These are phyloP conservation scores for Eudorcas thomsonii DNA, from an alignment of 2,113 vertebrate genomes.

Conservation along the genomic window DNA sequence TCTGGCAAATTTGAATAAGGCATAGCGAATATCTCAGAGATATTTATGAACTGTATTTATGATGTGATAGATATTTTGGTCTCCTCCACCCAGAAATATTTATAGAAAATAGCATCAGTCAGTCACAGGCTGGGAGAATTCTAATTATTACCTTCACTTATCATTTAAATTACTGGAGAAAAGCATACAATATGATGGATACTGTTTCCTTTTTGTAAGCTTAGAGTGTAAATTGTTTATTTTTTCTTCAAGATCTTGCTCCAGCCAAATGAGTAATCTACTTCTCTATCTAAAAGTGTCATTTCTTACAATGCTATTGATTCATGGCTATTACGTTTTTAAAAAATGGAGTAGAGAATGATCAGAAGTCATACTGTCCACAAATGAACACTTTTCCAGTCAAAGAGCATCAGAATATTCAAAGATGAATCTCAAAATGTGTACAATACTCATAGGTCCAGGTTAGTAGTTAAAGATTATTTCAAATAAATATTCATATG, in stretches of 20 bases:
- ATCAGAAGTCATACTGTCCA: background rate
- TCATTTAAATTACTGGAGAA: slow-evolving; percentile 21
- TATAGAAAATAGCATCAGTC: slow-evolving; percentile 1
- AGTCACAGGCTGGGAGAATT: background rate
- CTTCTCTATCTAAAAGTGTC: background rate
- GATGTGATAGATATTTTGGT: background rate
- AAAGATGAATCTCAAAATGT: background rate
- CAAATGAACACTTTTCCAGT: background rate
- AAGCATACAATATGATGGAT: background rate
- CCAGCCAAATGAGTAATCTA: background rate
- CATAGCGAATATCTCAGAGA: background rate
- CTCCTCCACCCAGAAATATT: background rate
- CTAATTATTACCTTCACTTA: slow-evolving; percentile 23
- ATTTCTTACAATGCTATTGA: background rate
- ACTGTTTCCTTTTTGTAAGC: background rate
- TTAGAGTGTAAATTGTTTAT: background rate
- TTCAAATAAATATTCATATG: background rate
- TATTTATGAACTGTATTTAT: slow-evolving; percentile 10
- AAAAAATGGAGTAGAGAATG: background rate
- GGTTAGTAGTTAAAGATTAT: background rate
- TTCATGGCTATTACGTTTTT: background rate
- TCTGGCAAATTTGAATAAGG: slow-evolving; percentile 1
- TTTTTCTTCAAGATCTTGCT: background rate
- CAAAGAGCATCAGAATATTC: background rate
- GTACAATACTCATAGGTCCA: background rate